Conservation (phyloP, 2,113 vertebrate genomes). For the Oceanodroma tethys region DNA sequence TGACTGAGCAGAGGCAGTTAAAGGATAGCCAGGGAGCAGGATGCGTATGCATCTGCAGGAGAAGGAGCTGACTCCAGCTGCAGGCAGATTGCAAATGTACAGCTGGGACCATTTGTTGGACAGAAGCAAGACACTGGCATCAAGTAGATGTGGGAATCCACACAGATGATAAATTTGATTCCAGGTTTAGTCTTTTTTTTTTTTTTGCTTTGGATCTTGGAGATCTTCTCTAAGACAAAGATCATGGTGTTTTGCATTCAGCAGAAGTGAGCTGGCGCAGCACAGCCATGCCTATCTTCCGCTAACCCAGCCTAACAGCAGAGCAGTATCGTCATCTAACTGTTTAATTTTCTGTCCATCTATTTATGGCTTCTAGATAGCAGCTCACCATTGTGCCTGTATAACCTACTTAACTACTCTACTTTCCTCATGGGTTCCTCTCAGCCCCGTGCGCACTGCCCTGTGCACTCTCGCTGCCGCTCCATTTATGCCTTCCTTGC, state of each 20-base stretch:
- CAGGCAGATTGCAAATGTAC: neutral
- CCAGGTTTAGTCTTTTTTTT: neutral
- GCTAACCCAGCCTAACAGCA: neutral
- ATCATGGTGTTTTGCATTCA: neutral
- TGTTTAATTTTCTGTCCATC: neutral
- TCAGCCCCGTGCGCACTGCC: neutral
- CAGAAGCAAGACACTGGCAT: neutral
- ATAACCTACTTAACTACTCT: neutral
- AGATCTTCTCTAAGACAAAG: neutral
- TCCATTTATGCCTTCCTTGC: neutral
- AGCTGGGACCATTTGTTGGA: neutral
- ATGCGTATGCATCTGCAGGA: neutral
- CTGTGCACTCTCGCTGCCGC: neutral
- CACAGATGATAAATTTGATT: neutral
- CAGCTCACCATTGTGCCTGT: neutral
- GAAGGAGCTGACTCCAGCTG: neutral
- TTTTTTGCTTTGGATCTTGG: neutral
- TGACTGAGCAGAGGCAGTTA: neutral
- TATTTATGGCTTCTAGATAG: neutral
- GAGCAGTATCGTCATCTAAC: neutral
- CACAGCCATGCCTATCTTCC: neutral
- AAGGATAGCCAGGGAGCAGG: neutral
- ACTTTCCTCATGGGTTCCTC: neutral
- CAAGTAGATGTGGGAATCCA: neutral
- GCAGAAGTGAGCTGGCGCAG: neutral